These are phyloP conservation scores for Temnothorax longispinosus DNA, from an alignment of 1,140 invertebrate species.

Conservation along the genomic window DNA sequence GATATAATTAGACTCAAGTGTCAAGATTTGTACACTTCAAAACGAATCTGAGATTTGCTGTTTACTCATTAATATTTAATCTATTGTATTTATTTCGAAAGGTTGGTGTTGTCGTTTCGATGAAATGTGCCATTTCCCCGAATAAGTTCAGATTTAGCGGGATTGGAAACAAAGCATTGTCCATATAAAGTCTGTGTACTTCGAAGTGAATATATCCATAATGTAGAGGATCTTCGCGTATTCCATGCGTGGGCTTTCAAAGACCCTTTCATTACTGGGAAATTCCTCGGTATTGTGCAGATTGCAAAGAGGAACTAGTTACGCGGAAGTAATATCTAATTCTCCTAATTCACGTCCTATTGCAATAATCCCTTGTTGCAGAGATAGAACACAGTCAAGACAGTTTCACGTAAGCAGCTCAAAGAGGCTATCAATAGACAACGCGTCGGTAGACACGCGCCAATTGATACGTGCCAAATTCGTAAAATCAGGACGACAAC, in stretches of 20 bases:
- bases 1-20: background rate
- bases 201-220: background rate
- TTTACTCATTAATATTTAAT: background rate
- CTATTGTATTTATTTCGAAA: background rate
- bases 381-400: background rate
- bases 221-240: background rate
- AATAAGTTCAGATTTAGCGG: background rate
- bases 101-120: too few species aligned
- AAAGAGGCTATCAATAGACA: slow-evolving; percentile 10
- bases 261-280: slow-evolving; percentile 1
- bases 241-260: background rate
- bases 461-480: slow-evolving; percentile 11
- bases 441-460: background rate
- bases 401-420: background rate
- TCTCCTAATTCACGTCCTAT: background rate
- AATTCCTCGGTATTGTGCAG: background rate
- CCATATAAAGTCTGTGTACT: background rate
- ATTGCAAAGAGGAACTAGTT: slow-evolving; percentile 2
- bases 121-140: background rate
- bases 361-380: slow-evolving; percentile 23
- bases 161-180: background rate
- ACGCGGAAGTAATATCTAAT: background rate
- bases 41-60: background rate
- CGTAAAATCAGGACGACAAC: background rate
- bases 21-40: background rate